Conservation (phyloP, 2,797 vertebrate species). For the Percopsis omiscomaycus region DNA sequence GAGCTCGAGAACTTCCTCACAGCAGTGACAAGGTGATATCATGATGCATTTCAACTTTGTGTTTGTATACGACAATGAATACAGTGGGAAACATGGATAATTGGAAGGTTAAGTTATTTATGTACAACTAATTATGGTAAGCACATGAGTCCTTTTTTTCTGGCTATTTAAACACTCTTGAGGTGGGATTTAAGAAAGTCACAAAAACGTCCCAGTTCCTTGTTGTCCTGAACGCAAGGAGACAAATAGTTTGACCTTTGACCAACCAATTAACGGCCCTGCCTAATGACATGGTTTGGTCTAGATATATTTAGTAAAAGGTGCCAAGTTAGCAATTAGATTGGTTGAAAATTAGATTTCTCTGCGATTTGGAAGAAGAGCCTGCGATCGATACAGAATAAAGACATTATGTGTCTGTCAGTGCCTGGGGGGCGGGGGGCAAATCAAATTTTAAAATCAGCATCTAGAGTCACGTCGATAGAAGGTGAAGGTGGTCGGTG, state of each 20-base stretch:
- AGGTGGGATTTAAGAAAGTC: neutral
- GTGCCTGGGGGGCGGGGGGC: conserved; percentile 56
- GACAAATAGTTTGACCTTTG: conserved; percentile 63
- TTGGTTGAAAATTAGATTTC: conserved; percentile 67
- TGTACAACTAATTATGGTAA: no score
- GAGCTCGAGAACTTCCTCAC: no score
- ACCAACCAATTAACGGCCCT: conserved; percentile 45
- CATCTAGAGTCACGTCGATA: conserved; percentile 48
- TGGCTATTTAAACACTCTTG: no score
- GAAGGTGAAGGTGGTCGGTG: conserved; percentile 30
- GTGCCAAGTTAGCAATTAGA: conserved; percentile 66
- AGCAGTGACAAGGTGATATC: no score
- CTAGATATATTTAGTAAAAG: conserved; percentile 64
- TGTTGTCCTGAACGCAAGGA: conserved; percentile 15
- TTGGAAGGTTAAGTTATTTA: no score
- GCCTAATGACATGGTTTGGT: conserved; percentile 50
- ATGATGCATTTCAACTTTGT: no score
- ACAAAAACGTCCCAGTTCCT: conserved; percentile 2
- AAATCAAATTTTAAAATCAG: conserved; percentile 69
- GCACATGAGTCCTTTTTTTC: no score
- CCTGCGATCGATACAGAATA: conserved; percentile 70
- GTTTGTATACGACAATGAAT: no score
- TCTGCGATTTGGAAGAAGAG: conserved; percentile 62
- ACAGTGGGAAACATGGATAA: no score
- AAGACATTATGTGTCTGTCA: conserved; percentile 63